Evolutionary conservation across 2,797 vertebrate species (phyloP).

Genomic region (Pogoniulus pusillus): DNA sequence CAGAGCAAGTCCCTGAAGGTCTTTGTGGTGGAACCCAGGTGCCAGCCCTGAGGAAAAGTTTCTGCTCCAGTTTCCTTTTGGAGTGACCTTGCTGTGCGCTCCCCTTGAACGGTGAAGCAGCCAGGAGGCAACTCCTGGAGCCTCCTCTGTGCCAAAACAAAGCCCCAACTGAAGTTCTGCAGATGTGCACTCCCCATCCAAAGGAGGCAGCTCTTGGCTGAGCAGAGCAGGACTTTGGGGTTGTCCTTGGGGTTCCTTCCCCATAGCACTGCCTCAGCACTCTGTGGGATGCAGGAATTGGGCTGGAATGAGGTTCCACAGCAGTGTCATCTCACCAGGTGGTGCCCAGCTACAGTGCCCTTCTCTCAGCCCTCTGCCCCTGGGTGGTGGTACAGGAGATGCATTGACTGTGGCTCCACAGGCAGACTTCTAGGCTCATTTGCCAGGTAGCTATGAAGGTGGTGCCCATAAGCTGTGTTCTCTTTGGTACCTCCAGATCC

Average conservation of each 20-base stretch:
- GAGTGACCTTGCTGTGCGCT: not conserved
- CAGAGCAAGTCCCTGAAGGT: fast-evolving
- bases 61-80: not conserved
- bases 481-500: slow-evolving; percentile 78
- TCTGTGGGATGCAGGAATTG: too few relatives aligned
- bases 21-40: not conserved
- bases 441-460: not conserved
- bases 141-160: not conserved
- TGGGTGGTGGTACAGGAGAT: not conserved
- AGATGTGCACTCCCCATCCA: fast-evolving
- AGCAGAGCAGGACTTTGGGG: not conserved
- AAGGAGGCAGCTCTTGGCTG: not conserved
- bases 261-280: not conserved
- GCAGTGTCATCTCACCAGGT: not conserved
- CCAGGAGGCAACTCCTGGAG: not conserved
- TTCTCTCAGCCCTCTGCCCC: not conserved
- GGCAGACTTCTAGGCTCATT: not conserved
- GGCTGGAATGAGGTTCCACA: not conserved
- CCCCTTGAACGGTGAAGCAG: not conserved
- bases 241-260: not conserved
- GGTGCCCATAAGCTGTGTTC: not conserved
- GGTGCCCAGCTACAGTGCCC: not conserved
- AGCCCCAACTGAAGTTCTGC: fast-evolving
- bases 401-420: not conserved
- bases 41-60: not conserved